Evolutionary conservation across 2,113 vertebrate species (phyloP), one percentile per base, ranked within the genome.

Genomic region (Hydrolagus affinis): DNA sequence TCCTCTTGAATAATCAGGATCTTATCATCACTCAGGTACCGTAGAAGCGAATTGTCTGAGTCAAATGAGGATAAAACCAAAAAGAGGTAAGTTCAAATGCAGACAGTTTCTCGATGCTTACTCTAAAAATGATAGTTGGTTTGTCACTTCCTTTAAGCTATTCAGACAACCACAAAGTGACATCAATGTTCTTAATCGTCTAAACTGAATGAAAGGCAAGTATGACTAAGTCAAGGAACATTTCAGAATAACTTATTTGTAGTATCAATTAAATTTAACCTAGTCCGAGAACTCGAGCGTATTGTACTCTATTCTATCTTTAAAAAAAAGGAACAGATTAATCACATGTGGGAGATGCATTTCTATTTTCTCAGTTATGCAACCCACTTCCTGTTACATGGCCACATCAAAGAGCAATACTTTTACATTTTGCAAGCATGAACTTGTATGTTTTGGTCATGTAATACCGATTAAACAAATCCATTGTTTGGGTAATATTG

Each of bases 21-120:
- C 90, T 96, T 97, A 90, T 97, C 95, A 1, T 96, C 95, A 64
- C 92, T 96, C 89, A 95, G 92, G 89, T 96, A 95, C 4, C 93
- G 94, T 89, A 96, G 90, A 86, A 95, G 92, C 11, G 95, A 96
- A 88, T 95, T 96, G 91, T 96, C 96, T 85, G 96, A 95, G 90
- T 97, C 94, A 95, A 66, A 83, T 17, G 78, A 83, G 62, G 25
- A 66, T 3, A 83, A 17, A 83, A 66, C 25, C 57, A 83, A 10
- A 83, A 66, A 21, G 28, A 30, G 25, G 25, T 66, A 64, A 83
- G 78, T 83, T 83, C 14, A 66, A 66, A 30, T 66, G 78, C 78
- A 68, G 66, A 10, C 19, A 44, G 25, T 17, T 21, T 11, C 62
- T 0, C 11, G 30, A 17, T 4, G 62, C 62, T 32, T 25, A 57